Conservation (phyloP, 2,888 invertebrate species). For the Embidobia sp. region DNA sequence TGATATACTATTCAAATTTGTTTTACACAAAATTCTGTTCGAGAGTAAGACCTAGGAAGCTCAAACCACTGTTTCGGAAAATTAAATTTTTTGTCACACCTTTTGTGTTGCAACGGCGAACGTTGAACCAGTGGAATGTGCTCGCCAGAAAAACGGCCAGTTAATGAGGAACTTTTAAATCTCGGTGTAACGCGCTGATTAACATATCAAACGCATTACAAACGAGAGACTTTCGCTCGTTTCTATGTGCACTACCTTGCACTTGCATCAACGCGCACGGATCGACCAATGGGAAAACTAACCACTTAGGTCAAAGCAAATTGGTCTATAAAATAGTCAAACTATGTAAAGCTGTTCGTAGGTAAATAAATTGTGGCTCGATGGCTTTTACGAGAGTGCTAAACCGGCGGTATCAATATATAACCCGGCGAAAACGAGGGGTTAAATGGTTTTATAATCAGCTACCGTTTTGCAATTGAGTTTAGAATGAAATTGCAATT, state of each 20-base stretch:
- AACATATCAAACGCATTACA: constrained; percentile 27
- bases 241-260: constrained; percentile 73
- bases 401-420: constrained; percentile 21
- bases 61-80: too few relatives aligned
- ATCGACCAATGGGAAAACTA: constrained; percentile 45
- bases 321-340: constrained; percentile 55
- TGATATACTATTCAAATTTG: too few relatives aligned
- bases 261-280: constrained; percentile 68
- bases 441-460: not conserved
- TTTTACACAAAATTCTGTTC: too few relatives aligned
- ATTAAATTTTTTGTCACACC: too few relatives aligned
- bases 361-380: constrained; percentile 19
- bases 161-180: constrained; percentile 28
- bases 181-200: constrained; percentile 2
- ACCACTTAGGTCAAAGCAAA: constrained; percentile 42
- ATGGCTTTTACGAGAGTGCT: constrained; percentile 35
- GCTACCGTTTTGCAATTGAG: too few relatives aligned
- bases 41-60: too few relatives aligned
- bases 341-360: constrained; percentile 28
- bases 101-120: too few relatives aligned
- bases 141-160: not conserved
- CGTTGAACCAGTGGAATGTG: too few relatives aligned
- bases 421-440: constrained; percentile 12
- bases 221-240: constrained; percentile 76
- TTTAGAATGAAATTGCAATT: too few relatives aligned